These are phyloP conservation scores for Esox niger DNA, from an alignment of 2,113 vertebrate species.

Conservation along the genomic window DNA sequence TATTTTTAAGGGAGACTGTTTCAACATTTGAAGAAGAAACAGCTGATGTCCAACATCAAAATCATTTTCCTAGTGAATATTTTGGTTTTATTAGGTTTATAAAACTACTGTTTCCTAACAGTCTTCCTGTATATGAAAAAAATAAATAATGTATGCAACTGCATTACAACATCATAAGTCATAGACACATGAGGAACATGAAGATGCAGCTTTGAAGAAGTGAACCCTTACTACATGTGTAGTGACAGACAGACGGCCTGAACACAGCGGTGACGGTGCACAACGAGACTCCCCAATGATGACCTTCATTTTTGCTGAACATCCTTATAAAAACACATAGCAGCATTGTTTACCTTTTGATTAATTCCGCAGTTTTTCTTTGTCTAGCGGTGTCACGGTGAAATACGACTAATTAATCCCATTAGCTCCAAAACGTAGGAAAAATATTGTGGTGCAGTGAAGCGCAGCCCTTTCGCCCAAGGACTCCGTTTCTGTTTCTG, in stretches of 20 bases:
- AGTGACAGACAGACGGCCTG: background rate
- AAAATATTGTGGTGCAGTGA: background rate
- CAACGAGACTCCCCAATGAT: constrained; percentile 21
- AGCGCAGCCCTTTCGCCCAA: constrained; percentile 22
- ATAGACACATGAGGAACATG: background rate
- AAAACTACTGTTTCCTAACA: background rate
- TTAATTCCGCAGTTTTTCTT: constrained; percentile 38
- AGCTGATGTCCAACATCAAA: background rate
- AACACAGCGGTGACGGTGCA: constrained; percentile 48
- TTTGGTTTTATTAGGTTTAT: background rate
- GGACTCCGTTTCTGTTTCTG: background rate
- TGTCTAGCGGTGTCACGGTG: constrained; percentile 14
- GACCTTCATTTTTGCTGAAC: constrained; percentile 24
- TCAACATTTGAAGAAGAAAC: background rate
- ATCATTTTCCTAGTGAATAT: too few species aligned
- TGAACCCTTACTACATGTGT: background rate
- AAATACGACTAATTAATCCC: background rate
- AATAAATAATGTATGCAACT: background rate
- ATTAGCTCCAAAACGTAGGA: background rate
- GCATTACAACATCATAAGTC: background rate
- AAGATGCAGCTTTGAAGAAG: background rate
- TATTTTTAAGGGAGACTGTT: background rate
- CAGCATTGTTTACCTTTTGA: constrained; percentile 23
- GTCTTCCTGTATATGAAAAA: background rate
- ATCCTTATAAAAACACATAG: constrained; percentile 30